These are phyloP conservation scores for Neopelma chrysocephalum DNA, from an alignment of 2,797 vertebrate species.

Conservation along the genomic window DNA sequence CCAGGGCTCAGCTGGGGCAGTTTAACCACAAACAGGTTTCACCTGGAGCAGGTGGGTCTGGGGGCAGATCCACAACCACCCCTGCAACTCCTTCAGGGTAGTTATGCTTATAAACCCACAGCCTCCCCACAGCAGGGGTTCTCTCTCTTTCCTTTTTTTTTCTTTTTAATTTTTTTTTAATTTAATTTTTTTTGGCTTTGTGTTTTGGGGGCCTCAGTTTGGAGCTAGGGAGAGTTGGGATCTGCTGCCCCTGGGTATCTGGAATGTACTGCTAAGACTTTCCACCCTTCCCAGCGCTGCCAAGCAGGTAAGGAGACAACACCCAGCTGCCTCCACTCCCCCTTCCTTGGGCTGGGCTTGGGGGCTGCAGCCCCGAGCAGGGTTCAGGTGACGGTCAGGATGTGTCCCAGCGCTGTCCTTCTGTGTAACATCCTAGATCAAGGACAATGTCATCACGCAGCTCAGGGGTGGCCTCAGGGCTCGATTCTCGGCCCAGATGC, in stretches of 20 bases:
- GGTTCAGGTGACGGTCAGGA: accelerated
- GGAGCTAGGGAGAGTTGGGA: not conserved
- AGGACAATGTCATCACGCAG: not conserved
- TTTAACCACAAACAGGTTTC: not conserved
- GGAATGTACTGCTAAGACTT: not conserved
- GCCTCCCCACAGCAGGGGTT: accelerated
- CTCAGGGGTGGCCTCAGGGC: not conserved
- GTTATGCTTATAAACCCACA: conserved; percentile 36
- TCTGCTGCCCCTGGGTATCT: accelerated
- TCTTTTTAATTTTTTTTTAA: not conserved
- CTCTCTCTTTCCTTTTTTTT: not conserved
- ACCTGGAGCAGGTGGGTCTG: not conserved
- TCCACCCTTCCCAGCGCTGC: not conserved
- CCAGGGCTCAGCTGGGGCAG: not conserved
- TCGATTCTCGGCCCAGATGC: not conserved
- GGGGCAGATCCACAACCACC: not conserved
- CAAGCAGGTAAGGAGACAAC: not conserved
- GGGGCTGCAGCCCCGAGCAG: not conserved
- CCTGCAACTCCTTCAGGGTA: not conserved
- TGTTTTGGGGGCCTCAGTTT: not conserved
- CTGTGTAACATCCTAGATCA: accelerated
- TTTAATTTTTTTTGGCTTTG: not conserved
- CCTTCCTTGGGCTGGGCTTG: not conserved
- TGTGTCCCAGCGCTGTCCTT: not conserved
- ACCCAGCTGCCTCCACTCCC: accelerated